Evolutionary conservation across 1,140 invertebrate species (phyloP).

Genomic region (Drosophila seguyi): DNA sequence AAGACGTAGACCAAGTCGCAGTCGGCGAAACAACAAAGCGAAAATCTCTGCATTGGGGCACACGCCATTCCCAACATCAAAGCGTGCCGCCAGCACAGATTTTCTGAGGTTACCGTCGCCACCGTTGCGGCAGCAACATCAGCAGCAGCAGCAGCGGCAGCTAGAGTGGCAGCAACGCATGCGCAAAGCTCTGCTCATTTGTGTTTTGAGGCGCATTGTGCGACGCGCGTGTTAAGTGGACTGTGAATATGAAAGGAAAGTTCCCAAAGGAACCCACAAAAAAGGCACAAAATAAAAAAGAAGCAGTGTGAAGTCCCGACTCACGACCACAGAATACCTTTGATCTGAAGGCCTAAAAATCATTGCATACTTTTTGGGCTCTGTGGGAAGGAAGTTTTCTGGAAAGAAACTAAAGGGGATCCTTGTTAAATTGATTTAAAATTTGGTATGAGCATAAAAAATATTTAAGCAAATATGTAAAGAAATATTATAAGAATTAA

Average conservation of each 20-base stretch:
- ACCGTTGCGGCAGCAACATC: slow-evolving; percentile 72
- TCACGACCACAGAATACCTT: neutral
- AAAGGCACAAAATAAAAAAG: neutral
- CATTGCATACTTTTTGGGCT: neutral
- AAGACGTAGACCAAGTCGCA: slow-evolving; percentile 51
- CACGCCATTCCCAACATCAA: slow-evolving; percentile 85
- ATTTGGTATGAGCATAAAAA: no score
- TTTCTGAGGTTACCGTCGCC: slow-evolving; percentile 84
- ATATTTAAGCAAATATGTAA: neutral
- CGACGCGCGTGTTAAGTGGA: slow-evolving; percentile 82
- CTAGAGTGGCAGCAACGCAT: slow-evolving; percentile 32
- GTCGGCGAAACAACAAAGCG: slow-evolving; percentile 81
- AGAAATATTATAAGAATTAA: neutral
- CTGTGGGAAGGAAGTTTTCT: no score
- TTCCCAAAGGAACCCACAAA: slow-evolving; percentile 48
- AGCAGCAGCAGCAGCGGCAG: slow-evolving; percentile 5
- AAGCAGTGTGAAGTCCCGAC: neutral
- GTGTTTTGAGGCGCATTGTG: slow-evolving; percentile 82
- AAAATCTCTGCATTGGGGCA: slow-evolving; percentile 85
- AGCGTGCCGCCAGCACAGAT: slow-evolving; percentile 79
- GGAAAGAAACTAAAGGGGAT: neutral
- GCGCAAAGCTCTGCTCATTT: slow-evolving; percentile 75
- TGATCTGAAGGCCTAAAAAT: neutral
- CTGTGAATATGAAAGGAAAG: slow-evolving; percentile 83
- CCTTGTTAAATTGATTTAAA: neutral